These are phyloP conservation scores for Noctua janthe DNA, from an alignment of 2,888 invertebrate species.

Conservation along the genomic window DNA sequence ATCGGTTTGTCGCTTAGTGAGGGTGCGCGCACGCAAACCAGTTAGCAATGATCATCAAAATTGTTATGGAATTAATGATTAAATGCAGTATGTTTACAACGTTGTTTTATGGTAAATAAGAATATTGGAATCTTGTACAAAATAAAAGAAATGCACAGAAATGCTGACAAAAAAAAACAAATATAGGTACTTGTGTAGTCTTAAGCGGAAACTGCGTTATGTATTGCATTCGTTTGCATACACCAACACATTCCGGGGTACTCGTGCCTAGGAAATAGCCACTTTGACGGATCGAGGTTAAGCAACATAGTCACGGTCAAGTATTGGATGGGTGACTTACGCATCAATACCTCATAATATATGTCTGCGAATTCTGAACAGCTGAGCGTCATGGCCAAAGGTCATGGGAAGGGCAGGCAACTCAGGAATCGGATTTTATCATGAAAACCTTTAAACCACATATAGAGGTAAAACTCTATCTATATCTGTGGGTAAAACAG, in stretches of 20 bases:
- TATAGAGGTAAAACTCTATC: conserved; percentile 15
- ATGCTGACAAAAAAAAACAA: neutral
- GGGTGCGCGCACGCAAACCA: conserved; percentile 77
- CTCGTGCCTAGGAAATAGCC: neutral
- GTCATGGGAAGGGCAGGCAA: conserved; percentile 24
- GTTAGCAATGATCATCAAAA: conserved; percentile 77
- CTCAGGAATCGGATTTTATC: conserved; percentile 24
- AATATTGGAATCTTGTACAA: conserved; percentile 1
- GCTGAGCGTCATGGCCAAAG: conserved; percentile 17
- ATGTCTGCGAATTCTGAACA: neutral
- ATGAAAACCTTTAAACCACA: conserved; percentile 20
- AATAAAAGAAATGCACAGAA: neutral
- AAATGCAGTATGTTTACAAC: conserved; percentile 44
- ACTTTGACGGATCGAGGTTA: conserved; percentile 7
- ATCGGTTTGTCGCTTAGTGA: conserved; percentile 58
- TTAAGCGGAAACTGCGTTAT: conserved; percentile 18
- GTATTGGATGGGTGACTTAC: neutral
- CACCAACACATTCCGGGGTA: neutral
- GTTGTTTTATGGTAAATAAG: conserved; percentile 14
- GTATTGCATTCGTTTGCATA: conserved; percentile 18
- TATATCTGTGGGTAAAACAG: neutral
- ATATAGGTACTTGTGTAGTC: neutral
- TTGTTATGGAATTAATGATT: conserved; percentile 69
- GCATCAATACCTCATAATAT: neutral
- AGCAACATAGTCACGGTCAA: conserved; percentile 8